phyloP scores from a whole-genome alignment of 2,888 invertebrate genomes.

The Scaptomyza polygonia region DNA sequence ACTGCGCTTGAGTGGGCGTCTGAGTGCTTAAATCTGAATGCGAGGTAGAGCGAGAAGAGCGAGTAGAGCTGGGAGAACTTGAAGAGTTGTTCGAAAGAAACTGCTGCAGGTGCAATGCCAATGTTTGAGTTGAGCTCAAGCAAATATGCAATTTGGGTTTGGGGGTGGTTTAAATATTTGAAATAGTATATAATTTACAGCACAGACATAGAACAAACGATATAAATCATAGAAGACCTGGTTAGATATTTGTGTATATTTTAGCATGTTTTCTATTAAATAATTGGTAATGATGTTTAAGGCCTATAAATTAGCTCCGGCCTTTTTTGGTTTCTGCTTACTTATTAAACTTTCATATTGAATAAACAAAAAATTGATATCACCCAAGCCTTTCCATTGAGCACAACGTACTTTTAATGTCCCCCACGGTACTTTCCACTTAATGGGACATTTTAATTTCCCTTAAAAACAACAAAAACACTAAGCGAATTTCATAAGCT shows the following conservation, averaged over 20 bases:
- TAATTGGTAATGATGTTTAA: too few species aligned
- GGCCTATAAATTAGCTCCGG: too few species aligned
- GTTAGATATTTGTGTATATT: too few species aligned
- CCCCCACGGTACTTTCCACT: not conserved
- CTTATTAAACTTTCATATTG: too few species aligned
- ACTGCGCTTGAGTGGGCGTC: slow-evolving; percentile 35
- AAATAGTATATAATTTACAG: slow-evolving; percentile 11
- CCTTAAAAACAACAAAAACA: not conserved
- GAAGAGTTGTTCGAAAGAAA: slow-evolving; percentile 1
- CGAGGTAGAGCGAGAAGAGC: not conserved
- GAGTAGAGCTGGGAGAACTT: not conserved
- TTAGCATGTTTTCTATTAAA: too few species aligned
- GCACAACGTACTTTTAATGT: not conserved
- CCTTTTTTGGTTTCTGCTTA: too few species aligned
- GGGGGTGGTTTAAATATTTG: slow-evolving; percentile 29
- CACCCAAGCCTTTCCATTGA: not conserved
- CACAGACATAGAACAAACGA: not conserved
- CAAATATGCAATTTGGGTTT: slow-evolving; percentile 53
- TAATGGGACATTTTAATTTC: not conserved
- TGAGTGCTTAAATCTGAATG: slow-evolving; percentile 13
- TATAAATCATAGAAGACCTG: not conserved
- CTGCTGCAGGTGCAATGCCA: slow-evolving; percentile 51
- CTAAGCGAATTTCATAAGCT: not conserved
- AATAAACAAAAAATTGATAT: too few species aligned
- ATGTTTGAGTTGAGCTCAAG: slow-evolving; percentile 18